Base-by-base conservation (phyloP, 2,888 invertebrate species). In the Mesorhabditis belari region DNA sequence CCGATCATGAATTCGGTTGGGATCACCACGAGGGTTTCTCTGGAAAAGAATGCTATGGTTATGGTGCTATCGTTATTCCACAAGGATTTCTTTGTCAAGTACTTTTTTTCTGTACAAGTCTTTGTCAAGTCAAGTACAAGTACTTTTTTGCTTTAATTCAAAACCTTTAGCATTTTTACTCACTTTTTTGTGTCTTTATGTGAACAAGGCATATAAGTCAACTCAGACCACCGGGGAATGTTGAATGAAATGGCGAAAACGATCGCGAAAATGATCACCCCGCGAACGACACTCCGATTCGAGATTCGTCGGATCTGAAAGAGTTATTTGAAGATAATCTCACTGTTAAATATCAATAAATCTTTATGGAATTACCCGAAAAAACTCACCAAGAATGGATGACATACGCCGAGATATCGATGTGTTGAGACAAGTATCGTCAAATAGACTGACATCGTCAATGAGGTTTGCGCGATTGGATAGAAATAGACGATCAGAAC, bases 181-280 rank as follows among this genome's bases (percentile, higher is more conserved):
- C 55, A 66, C 66, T 50, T 19, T 44, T 54, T 53, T 35, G 51
- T 57, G 12, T 50, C n/a, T n/a, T 63, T 61, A 25, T 61, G 61
- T 9, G 61, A 61, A 54, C 75, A 75, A 12, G 67, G 62, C 49
- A 63, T 60, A 17, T 63, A 64, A 27, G 66, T 62, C 4, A 77
- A 62, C 35, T 77, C 76, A 49, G 74, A 70, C 73, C 76, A 75
- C 17, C 76, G 67, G 23, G 72, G 69, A 17, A 64, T 65, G 58
- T 77, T 76, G 65, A 77, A 76, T 5, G 66, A 58, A 49, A 76
- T 66, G 9, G 76, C 67, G 52, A 69, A 69, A 12, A 65, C 25
- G 1, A 66, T 66, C 0, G 66, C 64, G 5, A 9, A 74, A 1
- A 59, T 62, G 26, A 77, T 66, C 28, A 74, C 65, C n/a, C 57